Base-by-base conservation (phyloP, 2,113 vertebrate genomes). In the Dromas ardeola region DNA sequence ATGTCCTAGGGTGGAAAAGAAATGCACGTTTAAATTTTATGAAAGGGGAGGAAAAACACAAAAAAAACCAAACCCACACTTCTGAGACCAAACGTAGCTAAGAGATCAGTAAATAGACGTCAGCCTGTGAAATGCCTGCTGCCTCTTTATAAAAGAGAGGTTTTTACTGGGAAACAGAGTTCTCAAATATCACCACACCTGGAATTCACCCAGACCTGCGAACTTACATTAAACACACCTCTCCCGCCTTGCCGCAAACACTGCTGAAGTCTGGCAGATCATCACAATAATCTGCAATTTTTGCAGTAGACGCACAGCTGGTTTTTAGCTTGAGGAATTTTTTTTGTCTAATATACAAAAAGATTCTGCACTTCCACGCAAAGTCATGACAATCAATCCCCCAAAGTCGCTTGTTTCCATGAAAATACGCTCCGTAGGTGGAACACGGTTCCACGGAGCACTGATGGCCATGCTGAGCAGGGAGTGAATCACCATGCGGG, bases 1-100 rank as follows among this genome's bases (percentile, higher is more conserved):
- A 97, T 94, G 96, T 93, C 97, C 98, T 98, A 56, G 29, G 22
- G 36, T 4, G 71, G 49, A 72, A 59, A 67, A 81, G 76, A 94
- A 91, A 66, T 12, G 2, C 43, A 5, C 1, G 1, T 15, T 86
- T 55, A 45, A 49, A 66, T 27, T 67, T 81, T 27, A 53, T 25
- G 32, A 63, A 73, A 82, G 13, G 17, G 11, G 15, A 91, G 56
- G 15, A 26, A 36, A 36, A 15, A 59, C 9, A 12, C 53, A 59
- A 16, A 12, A 15, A n/a, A 27, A 36, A 23, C 14, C 6, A 19
- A 69, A 22, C 15, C 16, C 12, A n/a, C 27, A 21, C 17, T 77
- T 62, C 6, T 53, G 36, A 83, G 72, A 4, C 47, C 71, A 63
- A 91, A 50, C 4, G 15, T 36, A 88, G 69, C 59, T 62, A 40